A percentile compares a stretch with the other conserved stretches of the same genome.
Evolutionary conservation across 2,113 vertebrate genomes (phyloP).

Genomic region (Rhinolophus sinicus): DNA sequence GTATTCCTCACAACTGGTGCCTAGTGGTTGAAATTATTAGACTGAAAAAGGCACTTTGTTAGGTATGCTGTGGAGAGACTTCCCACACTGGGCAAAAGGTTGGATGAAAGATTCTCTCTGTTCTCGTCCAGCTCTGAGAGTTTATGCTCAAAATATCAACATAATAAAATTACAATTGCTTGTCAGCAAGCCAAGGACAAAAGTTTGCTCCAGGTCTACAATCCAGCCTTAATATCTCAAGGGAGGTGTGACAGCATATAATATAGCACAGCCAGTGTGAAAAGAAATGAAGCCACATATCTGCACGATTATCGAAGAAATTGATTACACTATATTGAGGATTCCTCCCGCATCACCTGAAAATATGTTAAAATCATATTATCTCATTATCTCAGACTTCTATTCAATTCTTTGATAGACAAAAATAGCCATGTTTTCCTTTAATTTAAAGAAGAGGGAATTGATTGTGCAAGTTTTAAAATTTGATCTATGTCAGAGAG

Average conservation of each 20-base stretch:
- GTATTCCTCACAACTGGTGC: not conserved
- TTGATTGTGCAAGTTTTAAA: not conserved
- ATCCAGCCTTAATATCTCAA: not conserved
- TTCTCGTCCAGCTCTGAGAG: not conserved
- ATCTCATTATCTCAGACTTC: not conserved
- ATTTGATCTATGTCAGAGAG: not conserved
- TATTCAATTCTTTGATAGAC: not conserved
- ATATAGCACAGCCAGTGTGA: not conserved
- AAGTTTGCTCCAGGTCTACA: not conserved
- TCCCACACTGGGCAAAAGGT: not conserved
- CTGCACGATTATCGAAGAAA: not conserved
- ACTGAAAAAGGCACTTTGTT: not conserved
- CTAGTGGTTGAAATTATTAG: not conserved
- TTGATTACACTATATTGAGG: not conserved
- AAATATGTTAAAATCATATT: not conserved
- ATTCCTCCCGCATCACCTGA: not conserved
- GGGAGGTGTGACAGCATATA: not conserved
- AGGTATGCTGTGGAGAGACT: not conserved
- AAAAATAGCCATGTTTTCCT: not conserved
- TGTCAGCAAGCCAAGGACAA: conserved; percentile 1
- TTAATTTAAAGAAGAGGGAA: not conserved
- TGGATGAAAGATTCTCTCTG: not conserved
- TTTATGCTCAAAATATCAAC: not conserved
- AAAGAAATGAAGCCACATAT: not conserved
- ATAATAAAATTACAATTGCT: conserved; percentile 2